These are phyloP conservation scores for Remorina albescens DNA, from an alignment of 2,797 vertebrate genomes.

Conservation along the genomic window DNA sequence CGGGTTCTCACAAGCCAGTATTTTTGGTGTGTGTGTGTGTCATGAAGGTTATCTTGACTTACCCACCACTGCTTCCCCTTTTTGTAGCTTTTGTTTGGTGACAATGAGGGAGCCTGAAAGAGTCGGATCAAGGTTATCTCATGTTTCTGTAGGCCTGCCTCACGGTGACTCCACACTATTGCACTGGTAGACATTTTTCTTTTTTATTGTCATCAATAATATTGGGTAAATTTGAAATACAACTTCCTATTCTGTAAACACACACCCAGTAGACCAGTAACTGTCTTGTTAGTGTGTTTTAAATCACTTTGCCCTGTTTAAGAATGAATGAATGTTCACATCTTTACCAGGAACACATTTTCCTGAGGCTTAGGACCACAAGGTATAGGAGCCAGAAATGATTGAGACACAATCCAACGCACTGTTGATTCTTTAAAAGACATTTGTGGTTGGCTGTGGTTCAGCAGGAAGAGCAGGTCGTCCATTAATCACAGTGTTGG, in stretches of 20 bases:
- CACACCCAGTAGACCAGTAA: no score
- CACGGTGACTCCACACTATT: no score
- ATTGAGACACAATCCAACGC: neutral
- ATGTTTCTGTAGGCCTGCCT: conserved; percentile 6
- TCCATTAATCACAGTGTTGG: neutral
- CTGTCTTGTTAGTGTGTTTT: no score
- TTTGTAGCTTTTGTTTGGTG: conserved; percentile 28
- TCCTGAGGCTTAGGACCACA: neutral
- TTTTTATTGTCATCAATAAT: no score
- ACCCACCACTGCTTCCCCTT: neutral
- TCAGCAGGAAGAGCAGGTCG: neutral
- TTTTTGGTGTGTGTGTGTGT: neutral
- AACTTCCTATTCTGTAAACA: no score
- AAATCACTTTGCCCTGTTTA: no score
- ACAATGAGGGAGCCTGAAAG: conserved; percentile 36
- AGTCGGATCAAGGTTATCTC: conserved; percentile 45
- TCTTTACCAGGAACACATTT: neutral
- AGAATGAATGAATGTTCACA: neutral
- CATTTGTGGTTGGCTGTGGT: no score
- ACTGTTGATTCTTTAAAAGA: no score
- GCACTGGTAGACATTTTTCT: no score
- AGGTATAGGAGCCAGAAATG: neutral
- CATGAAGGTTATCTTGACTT: conserved; percentile 37
- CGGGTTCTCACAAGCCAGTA: no score
- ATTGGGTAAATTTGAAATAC: no score